Evolutionary conservation across 2,113 vertebrate species (phyloP).

Genomic region (Cebus imitator): DNA sequence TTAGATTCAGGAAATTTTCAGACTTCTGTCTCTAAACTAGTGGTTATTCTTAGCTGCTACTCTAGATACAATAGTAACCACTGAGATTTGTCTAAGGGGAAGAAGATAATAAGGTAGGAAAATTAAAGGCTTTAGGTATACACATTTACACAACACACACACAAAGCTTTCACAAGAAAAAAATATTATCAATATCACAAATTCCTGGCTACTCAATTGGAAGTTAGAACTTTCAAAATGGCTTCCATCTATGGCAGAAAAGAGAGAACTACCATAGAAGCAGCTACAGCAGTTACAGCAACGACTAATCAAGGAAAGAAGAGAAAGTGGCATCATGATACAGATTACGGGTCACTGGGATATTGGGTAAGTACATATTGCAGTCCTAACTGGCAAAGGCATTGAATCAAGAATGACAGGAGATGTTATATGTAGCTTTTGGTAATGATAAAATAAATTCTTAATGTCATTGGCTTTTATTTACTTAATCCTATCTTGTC

Average conservation of each 20-base stretch:
- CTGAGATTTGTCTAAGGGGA: not conserved
- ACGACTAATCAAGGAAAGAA: not conserved
- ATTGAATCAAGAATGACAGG: not conserved
- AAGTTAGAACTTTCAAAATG: conserved; percentile 10
- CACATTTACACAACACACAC: not conserved
- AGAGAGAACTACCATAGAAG: rapidly evolving
- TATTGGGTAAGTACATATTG: rapidly evolving
- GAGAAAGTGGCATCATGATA: not conserved
- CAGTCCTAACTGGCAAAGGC: not conserved
- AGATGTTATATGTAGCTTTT: not conserved
- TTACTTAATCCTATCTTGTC: not conserved
- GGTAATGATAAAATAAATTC: conserved; percentile 13
- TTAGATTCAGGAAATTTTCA: conserved; percentile 36
- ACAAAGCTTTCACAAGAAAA: not conserved
- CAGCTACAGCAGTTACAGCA: not conserved
- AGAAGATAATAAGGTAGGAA: not conserved
- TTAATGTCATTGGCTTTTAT: not conserved
- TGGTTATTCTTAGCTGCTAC: not conserved
- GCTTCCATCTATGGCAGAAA: not conserved
- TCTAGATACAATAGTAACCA: not conserved
- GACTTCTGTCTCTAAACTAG: not conserved
- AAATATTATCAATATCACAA: not conserved
- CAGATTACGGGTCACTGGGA: not conserved
- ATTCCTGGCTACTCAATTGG: not conserved
- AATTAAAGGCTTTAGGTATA: not conserved